Percentiles rank a stretch among this genome's conserved stretches.
phyloP scores from a whole-genome alignment of 1,140 invertebrate species.

The Bombus confusus region DNA sequence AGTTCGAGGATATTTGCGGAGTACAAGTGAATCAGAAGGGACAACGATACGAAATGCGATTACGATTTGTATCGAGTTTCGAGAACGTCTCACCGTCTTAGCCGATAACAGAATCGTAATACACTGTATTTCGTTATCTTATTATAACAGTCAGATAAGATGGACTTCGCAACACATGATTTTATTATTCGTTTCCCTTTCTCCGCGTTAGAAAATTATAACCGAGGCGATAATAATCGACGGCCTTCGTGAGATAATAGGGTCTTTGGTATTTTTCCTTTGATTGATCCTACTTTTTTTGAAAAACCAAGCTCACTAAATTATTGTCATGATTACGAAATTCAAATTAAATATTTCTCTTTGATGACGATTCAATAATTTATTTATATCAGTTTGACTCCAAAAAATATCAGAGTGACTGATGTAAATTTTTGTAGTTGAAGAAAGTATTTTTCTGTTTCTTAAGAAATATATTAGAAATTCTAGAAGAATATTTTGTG shows the following conservation, averaged over 20 bases:
- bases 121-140: conserved; percentile 26
- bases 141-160: not conserved
- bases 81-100: not conserved
- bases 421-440: not conserved
- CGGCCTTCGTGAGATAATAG: not conserved
- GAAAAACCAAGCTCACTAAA: not conserved
- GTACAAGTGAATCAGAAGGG: not conserved
- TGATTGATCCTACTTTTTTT: not conserved
- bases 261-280: not conserved
- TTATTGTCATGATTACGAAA: not conserved
- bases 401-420: no score
- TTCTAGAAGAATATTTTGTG: not conserved
- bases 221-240: conserved; percentile 20
- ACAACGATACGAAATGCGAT: conserved; percentile 3
- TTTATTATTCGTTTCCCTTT: not conserved
- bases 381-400: not conserved
- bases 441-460: not conserved
- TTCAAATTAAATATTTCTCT: not conserved
- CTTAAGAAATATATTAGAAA: not conserved
- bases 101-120: conserved; percentile 49
- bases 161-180: not conserved
- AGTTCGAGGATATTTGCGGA: not conserved
- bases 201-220: not conserved
- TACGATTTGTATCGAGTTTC: conserved; percentile 49
- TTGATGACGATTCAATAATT: not conserved